phyloP scores from a whole-genome alignment of 35 echinoderm and acorn worm species.

The Ptychodera flava region DNA sequence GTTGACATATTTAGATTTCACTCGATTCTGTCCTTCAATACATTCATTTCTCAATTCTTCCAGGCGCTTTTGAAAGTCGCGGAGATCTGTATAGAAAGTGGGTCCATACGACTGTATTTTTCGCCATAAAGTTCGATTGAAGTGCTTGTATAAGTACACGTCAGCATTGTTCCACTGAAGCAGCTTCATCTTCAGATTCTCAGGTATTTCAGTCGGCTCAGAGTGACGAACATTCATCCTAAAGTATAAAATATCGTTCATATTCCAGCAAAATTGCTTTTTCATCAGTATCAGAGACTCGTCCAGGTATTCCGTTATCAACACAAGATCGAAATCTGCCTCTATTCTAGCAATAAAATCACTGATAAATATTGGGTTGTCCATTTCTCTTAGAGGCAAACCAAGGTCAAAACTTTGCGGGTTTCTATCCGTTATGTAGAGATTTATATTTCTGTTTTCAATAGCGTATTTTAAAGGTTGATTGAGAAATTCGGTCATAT shows the following conservation, averaged over 20 bases:
- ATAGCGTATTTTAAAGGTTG: not conserved
- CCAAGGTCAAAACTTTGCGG: slow-evolving; percentile 67
- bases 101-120: not conserved
- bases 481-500: not conserved
- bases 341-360: slow-evolving; percentile 42
- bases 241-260: slow-evolving; percentile 73
- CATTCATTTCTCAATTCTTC: not conserved
- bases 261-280: slow-evolving; percentile 71
- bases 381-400: slow-evolving; percentile 26
- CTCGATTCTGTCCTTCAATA: not conserved
- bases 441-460: not conserved
- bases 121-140: slow-evolving; percentile 17
- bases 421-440: slow-evolving; percentile 22
- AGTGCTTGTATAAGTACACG: slow-evolving; percentile 7
- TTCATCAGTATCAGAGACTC: slow-evolving; percentile 68
- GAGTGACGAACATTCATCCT: slow-evolving; percentile 11
- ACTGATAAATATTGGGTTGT: slow-evolving; percentile 19
- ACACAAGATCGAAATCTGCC: slow-evolving; percentile 62
- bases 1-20: not conserved
- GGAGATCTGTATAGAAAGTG: not conserved
- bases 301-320: slow-evolving; percentile 83
- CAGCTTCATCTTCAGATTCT: not conserved
- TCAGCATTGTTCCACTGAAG: not conserved
- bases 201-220: not conserved
- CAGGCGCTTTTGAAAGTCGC: not conserved